Conservation (phyloP, 2,797 vertebrate genomes). For the Coracias cyanogaster region DNA sequence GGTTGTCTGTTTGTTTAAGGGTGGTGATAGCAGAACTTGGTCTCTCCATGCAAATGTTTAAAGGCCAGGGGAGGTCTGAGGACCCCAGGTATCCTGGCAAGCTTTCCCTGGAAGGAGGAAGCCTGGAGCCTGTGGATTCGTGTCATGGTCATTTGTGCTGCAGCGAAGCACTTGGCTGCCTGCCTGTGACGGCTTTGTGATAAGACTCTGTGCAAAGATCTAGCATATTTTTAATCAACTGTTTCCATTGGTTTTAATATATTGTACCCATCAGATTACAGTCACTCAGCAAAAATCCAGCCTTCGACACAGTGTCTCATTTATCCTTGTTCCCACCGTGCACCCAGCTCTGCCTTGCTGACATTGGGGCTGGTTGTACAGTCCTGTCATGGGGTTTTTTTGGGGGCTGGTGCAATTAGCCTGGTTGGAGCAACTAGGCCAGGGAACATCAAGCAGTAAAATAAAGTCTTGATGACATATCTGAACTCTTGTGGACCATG, state of each 20-base stretch:
- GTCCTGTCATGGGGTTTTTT: not conserved
- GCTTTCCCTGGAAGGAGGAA: not conserved
- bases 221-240: slow-evolving; percentile 22
- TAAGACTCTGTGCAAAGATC: not conserved
- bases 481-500: slow-evolving; percentile 65
- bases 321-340: not conserved
- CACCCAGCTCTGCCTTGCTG: slow-evolving; percentile 6
- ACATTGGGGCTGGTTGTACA: not conserved
- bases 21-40: not conserved
- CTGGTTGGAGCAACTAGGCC: slow-evolving; percentile 23
- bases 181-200: not conserved
- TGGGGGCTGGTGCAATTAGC: not conserved
- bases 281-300: slow-evolving; percentile 4
- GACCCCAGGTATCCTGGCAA: not conserved
- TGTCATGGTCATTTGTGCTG: not conserved
- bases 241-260: slow-evolving; percentile 47
- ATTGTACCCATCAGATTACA: slow-evolving; percentile 7
- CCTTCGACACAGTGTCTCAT: not conserved
- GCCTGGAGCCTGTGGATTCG: not conserved
- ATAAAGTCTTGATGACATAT: slow-evolving; percentile 77
- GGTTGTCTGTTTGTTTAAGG: not conserved
- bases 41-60: not conserved
- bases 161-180: not conserved
- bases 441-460: slow-evolving; percentile 63
- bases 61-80: not conserved